Base-by-base conservation (phyloP, 1,140 invertebrate genomes). In the Metopolophium dirhodum region DNA sequence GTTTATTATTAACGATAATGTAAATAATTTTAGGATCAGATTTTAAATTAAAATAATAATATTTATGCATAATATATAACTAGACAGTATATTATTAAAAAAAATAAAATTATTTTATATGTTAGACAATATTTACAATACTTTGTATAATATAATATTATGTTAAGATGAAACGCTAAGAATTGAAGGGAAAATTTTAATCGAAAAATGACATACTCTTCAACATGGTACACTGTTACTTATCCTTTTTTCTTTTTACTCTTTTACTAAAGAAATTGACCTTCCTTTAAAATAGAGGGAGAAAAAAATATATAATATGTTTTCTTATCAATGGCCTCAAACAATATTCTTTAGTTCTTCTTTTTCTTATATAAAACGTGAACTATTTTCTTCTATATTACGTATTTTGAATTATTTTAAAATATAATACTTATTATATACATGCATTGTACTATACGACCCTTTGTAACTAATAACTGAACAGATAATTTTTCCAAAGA, bases 211-310 rank as follows among this genome's bases (percentile, higher is more conserved):
- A 89, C 49, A 35, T 54, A 35, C 49, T 22, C 49, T 54, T 20
- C 22, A 35, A 37, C n/a, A 54, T 35, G 3, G 87, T 54, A 22
- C 86, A 47, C 35, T 51, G 47, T n/a, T 51, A 49, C 86, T 30
- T 88, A 88, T 88, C 30, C 49, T 51, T 88, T 88, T 88, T 88
- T 22, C 30, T n/a, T 51, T 87, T n/a, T 49, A 20, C 87, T 47
- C 85, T 18, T 54, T 20, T 54, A 7, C n/a, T 9, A n/a, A 51
- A n/a, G 87, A 89, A 89, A 89, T 89, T 89, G 87, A 89, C 87
- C 87, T 54, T 11, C 30, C 49, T 54, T 37, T 11, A 35, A 88
- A 3, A n/a, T 37, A 89, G 22, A 89, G 49, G 7, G 30, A 54
- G 22, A 26, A 89, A 51, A 51, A 35, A 54, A 37, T n/a, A n/a